Evolutionary conservation across 2,888 invertebrate species (phyloP), one percentile per base, ranked within the genome.

Genomic region (Drosophila subsilvestris): DNA sequence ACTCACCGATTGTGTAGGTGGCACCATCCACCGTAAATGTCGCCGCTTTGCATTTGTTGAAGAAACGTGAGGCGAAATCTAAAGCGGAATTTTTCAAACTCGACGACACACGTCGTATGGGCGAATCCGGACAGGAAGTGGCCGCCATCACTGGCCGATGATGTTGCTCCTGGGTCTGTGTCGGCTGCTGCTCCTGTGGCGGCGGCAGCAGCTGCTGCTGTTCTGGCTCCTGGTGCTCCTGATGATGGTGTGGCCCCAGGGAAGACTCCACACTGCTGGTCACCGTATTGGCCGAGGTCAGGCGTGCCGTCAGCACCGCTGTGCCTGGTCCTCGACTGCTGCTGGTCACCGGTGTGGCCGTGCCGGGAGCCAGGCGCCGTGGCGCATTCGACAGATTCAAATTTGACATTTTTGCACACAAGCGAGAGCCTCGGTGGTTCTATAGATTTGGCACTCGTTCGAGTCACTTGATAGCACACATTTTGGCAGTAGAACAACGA

Each of bases 11-110:
- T 76, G 96, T 96, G 90, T 97, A 97, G 76, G 96, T 96, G 79
- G 96, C 96, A 90, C 96, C 97, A 93, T 97, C 97, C 92, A 97
- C 94, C 87, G 96, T 96, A 92, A 97, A 96, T 72, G 96, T 97
- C 58, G 97, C 96, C 92, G 96, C 96, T 93, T 96, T 96, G 93
- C 96, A 96, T 92, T 96, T 96, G 93, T 95, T 95, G 93, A 95
- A 95, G 73, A 95, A 91, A 89, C 95, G 94, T 44, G 91, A 90
- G 7, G 91, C 92, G 67, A 92, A 91, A 62, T 89, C 91, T 78
- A 92, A 75, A 10, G 91, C 91, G 7, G 91, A 90, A 54, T 90
- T 91, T 72, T 89, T 90, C 63, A 91, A 75, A 63, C 88, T 90
- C 50, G 92, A 90, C 59, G 91, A 91, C 22, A 91, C 92, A n/a